A percentile compares a stretch with the other conserved stretches of the same genome.
phyloP scores from a whole-genome alignment of 30 jellyfish, hydroid and myxozoan genomes.

The Aurelia sp. region DNA sequence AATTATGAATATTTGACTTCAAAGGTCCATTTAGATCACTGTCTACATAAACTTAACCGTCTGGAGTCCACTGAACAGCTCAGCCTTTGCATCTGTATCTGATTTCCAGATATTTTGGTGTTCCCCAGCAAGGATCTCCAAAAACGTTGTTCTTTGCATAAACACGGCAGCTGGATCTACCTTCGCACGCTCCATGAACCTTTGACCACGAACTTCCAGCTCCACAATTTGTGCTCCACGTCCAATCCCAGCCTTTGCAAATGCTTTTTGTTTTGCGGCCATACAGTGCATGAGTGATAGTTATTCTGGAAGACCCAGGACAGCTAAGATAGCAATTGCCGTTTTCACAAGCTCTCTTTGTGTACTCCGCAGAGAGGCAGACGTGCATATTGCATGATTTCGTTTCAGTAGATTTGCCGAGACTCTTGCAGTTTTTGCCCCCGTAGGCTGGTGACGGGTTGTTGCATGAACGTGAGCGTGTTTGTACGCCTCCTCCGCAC shows the following conservation, averaged over 20 bases:
- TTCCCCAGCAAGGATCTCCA: slow-evolving; percentile 64
- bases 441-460: slow-evolving; percentile 53
- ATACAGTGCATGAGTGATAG: slow-evolving; percentile 48
- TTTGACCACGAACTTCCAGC: slow-evolving; percentile 35
- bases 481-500: slow-evolving; percentile 64
- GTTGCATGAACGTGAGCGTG: slow-evolving; percentile 47
- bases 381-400: slow-evolving; percentile 27
- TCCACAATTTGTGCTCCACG: slow-evolving; percentile 35
- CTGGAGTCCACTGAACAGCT: not conserved
- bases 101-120: slow-evolving; percentile 49
- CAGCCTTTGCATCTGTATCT: slow-evolving; percentile 57
- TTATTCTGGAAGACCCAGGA: slow-evolving; percentile 28
- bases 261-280: slow-evolving; percentile 37
- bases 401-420: slow-evolving; percentile 21
- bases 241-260: slow-evolving; percentile 12
- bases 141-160: slow-evolving; percentile 37
- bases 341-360: slow-evolving; percentile 11
- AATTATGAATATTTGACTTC: too few relatives aligned
- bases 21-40: too few relatives aligned
- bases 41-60: too few relatives aligned
- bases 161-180: slow-evolving; percentile 25
- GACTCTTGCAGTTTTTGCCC: slow-evolving; percentile 37
- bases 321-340: slow-evolving; percentile 1
- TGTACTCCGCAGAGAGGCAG: slow-evolving; percentile 26
- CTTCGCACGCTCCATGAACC: slow-evolving; percentile 30